phyloP scores from a whole-genome alignment of 1,140 invertebrate genomes.

The Lerema accius region DNA sequence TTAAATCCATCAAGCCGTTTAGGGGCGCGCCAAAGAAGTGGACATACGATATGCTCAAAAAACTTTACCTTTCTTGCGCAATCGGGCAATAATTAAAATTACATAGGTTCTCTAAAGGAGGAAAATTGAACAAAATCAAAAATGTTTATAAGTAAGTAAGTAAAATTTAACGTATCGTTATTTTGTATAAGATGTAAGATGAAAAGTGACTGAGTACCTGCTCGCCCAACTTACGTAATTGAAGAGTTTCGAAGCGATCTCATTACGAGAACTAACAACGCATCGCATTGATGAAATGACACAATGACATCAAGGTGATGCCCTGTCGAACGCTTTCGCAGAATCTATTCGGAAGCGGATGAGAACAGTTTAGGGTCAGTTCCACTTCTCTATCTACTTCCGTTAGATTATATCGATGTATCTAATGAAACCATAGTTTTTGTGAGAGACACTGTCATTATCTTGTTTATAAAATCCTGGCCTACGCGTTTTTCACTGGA shows the following conservation, averaged over 20 bases:
- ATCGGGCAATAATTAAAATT: too few relatives aligned
- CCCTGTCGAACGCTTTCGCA: slow-evolving; percentile 24
- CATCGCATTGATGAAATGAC: slow-evolving; percentile 14
- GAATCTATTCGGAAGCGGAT: slow-evolving; percentile 32
- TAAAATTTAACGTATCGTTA: too few relatives aligned
- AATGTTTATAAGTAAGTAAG: too few relatives aligned
- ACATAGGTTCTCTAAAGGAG: too few relatives aligned
- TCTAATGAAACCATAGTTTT: background rate
- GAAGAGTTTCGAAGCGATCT: slow-evolving; percentile 20
- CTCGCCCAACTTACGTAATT: slow-evolving; percentile 14
- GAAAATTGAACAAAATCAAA: too few relatives aligned
- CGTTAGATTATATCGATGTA: slow-evolving; percentile 3
- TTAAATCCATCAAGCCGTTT: too few relatives aligned
- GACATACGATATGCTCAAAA: too few relatives aligned
- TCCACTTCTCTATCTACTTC: background rate
- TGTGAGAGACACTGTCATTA: background rate
- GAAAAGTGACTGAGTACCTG: background rate
- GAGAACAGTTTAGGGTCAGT: slow-evolving; percentile 10
- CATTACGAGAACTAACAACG: slow-evolving; percentile 12
- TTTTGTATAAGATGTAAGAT: too few relatives aligned
- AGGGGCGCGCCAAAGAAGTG: too few relatives aligned
- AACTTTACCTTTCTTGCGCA: too few relatives aligned
- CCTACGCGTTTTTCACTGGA: too few relatives aligned
- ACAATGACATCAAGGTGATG: slow-evolving; percentile 23
- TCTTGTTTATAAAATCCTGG: too few relatives aligned